A percentile compares a stretch with the other conserved stretches of the same genome.
Conservation (phyloP, 2,888 invertebrate species). For the Epirrhoe alternata region DNA sequence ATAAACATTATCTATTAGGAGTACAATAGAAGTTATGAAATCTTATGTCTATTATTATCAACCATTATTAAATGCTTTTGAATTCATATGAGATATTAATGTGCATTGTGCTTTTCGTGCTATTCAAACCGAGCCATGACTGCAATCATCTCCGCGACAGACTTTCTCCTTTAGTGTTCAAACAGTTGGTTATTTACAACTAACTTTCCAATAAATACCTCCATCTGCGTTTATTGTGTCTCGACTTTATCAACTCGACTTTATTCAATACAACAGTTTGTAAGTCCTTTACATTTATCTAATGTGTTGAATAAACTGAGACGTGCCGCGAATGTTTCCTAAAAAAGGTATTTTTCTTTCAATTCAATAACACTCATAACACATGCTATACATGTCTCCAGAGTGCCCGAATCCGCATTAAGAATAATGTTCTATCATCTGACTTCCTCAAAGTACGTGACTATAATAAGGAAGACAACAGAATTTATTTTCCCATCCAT, state of each 20-base stretch:
- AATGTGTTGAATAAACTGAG: slow-evolving; percentile 24
- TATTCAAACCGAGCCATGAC: slow-evolving; percentile 6
- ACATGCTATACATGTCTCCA: slow-evolving; percentile 34
- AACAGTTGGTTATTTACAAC: slow-evolving; percentile 55
- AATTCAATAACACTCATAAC: slow-evolving; percentile 29
- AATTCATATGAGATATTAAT: neutral
- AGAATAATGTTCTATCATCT: slow-evolving; percentile 49
- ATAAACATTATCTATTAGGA: slow-evolving; percentile 5
- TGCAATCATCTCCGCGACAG: slow-evolving; percentile 25
- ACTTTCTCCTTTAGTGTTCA: slow-evolving; percentile 30
- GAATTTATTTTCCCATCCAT: slow-evolving; percentile 47
- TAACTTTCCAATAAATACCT: slow-evolving; percentile 58
- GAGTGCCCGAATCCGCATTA: slow-evolving; percentile 45
- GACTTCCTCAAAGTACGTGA: slow-evolving; percentile 51
- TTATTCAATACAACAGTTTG: slow-evolving; percentile 28
- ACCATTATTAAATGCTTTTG: neutral
- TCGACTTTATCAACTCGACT: slow-evolving; percentile 29
- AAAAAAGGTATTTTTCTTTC: slow-evolving; percentile 21
- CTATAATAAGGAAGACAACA: slow-evolving; percentile 55
- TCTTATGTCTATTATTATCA: neutral
- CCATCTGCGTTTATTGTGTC: slow-evolving; percentile 44
- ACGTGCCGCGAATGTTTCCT: slow-evolving; percentile 17
- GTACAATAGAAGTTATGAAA: neutral
- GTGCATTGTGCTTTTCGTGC: neutral
- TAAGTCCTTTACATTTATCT: slow-evolving; percentile 13